Evolutionary conservation across 2,888 invertebrate species (phyloP).

Genomic region (Eledona agricola): DNA sequence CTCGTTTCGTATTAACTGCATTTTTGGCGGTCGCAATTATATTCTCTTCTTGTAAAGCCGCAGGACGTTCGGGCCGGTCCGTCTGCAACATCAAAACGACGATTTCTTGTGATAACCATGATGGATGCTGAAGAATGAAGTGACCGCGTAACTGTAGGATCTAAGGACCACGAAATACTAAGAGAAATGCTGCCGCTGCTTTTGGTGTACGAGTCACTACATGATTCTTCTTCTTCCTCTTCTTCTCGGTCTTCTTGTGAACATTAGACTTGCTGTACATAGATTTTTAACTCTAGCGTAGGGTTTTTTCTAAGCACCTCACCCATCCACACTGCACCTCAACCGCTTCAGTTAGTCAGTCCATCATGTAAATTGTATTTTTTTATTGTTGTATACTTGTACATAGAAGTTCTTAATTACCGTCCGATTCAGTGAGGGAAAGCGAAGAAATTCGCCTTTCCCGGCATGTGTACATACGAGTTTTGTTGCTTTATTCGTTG

Average conservation of each 20-base stretch:
- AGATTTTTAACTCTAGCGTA: too few relatives aligned
- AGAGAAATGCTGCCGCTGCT: too few relatives aligned
- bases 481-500: too few relatives aligned
- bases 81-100: constrained; percentile 7
- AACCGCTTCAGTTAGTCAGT: constrained; percentile 7
- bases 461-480: constrained; percentile 22
- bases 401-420: constrained; percentile 35
- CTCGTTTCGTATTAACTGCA: constrained; percentile 28
- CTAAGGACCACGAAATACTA: constrained; percentile 18
- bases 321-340: constrained; percentile 19
- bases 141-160: constrained; percentile 10
- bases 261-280: too few relatives aligned
- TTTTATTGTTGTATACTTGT: constrained; percentile 34
- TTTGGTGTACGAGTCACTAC: too few relatives aligned
- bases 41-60: constrained; percentile 11
- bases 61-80: constrained; percentile 3
- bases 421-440: constrained; percentile 32
- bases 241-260: too few relatives aligned
- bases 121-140: constrained; percentile 16
- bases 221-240: too few relatives aligned
- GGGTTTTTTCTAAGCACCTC: constrained; percentile 34
- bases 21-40: constrained; percentile 32
- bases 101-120: constrained; percentile 19
- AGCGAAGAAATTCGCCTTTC: too few relatives aligned
- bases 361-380: constrained; percentile 30